Evolutionary conservation across 2,797 vertebrate species (phyloP).

Genomic region (Xenentodon cancila): DNA sequence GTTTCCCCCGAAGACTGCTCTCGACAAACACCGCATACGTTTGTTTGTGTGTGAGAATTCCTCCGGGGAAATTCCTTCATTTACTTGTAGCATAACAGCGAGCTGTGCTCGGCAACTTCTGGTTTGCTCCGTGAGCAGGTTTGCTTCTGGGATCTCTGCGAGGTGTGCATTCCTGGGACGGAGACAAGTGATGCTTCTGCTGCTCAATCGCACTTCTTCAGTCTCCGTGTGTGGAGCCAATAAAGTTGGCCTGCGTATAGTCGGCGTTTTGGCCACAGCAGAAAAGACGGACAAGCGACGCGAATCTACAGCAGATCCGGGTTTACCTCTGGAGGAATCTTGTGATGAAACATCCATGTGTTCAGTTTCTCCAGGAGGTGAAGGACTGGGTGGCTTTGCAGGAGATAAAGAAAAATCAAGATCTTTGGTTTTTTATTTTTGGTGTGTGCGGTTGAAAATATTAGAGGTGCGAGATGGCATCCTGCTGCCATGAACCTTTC

Average conservation of each 20-base stretch:
- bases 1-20: slow-evolving; percentile 10
- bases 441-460: slow-evolving; percentile 43
- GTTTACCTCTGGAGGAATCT: slow-evolving; percentile 24
- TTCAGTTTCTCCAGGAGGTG: slow-evolving; percentile 61
- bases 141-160: too few species aligned
- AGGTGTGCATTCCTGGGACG: too few species aligned
- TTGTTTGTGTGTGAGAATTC: slow-evolving; percentile 10
- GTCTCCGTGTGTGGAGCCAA: too few species aligned
- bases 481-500: slow-evolving; percentile 52
- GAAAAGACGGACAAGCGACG: too few species aligned
- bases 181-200: too few species aligned
- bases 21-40: slow-evolving; percentile 27
- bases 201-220: too few species aligned
- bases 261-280: too few species aligned
- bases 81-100: too few species aligned
- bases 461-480: slow-evolving; percentile 69
- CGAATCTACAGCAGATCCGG: too few species aligned
- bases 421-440: slow-evolving; percentile 1
- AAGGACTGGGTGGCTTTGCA: neutral
- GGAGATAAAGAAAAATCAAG: slow-evolving; percentile 9
- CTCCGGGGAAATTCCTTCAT: neutral
- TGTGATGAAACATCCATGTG: slow-evolving; percentile 60
- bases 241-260: too few species aligned
- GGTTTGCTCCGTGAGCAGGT: too few species aligned
- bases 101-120: too few species aligned